Base-by-base conservation (phyloP, 1,140 invertebrate genomes). In the Sarcophaga bullata region DNA sequence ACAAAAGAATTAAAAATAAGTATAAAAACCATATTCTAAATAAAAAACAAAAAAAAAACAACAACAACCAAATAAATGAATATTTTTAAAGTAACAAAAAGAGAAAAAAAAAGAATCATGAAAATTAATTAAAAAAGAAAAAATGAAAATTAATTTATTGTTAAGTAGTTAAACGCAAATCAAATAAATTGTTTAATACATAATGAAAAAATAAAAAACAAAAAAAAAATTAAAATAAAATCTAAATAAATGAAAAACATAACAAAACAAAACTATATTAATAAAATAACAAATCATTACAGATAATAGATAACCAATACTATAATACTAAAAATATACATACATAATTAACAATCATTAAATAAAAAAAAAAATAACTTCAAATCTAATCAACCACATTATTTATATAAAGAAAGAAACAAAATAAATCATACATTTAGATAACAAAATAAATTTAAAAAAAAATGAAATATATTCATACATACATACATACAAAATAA, bases 81-180 rank as follows among this genome's bases (percentile, higher is more conserved):
- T 78, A 78, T 78, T 78, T 78, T 78, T 52, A 78, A 78, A 25
- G 50, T 78, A 50, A 50, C 19, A 76, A 6, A n/a, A 76, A 75
- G 15, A 75, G 6, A n/a, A 75, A 73, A 46, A 48, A 78, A 78
- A 78, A 76, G n/a, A 75, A 46, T 46, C 25, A 73, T 19, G 25
- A 15, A 73, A 73, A 73, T 58, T 58, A 13, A 73, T 25, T 25
- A 73, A 8, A 19, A 73, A 46, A 3, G 25, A 73, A 73, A 9
- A 17, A 46, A 73, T 73, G 15, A 48, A n/a, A n/a, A 47, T 48
- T 78, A 78, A 78, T 78, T 78, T 78, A 78, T 52, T 78, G 75
- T 78, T 78, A 78, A 78, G 75, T 78, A 78, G 75, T 78, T 78
- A 78, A 78, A 68, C 75, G 75, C 48, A 78, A 78, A 78, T 17